A percentile compares a stretch with the other conserved stretches of the same genome.
Evolutionary conservation across 2,113 vertebrate genomes (phyloP).

Genomic region (Ahaetulla prasina): DNA sequence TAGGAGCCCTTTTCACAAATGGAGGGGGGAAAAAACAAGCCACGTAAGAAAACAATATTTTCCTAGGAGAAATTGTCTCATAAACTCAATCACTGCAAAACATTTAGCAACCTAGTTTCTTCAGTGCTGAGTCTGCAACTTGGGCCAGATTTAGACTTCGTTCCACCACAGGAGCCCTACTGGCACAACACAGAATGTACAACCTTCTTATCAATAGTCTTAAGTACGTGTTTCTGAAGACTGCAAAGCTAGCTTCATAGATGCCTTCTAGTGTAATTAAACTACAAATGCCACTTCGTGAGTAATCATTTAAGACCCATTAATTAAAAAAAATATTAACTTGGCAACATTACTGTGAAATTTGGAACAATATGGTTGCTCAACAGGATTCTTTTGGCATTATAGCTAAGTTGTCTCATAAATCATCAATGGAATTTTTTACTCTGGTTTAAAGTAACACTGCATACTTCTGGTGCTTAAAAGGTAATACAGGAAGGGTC

Average conservation of each 20-base stretch:
- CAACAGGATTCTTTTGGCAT: constrained; percentile 42
- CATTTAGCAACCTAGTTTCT: not conserved
- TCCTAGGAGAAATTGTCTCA: not conserved
- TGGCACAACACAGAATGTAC: not conserved
- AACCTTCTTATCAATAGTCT: not conserved
- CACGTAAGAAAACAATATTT: not conserved
- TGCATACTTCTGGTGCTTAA: not conserved
- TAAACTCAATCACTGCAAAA: not conserved
- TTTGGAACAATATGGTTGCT: constrained; percentile 43
- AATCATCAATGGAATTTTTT: constrained; percentile 32
- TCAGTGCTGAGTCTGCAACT: not conserved
- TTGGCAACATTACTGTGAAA: constrained; percentile 21
- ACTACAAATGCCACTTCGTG: constrained; percentile 6
- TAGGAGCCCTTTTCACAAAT: not conserved
- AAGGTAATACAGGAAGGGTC: not conserved
- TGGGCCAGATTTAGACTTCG: not conserved
- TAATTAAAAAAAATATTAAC: not conserved
- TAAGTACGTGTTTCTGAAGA: not conserved
- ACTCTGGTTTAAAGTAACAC: not conserved
- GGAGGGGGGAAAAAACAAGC: too few relatives aligned
- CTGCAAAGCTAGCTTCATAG: not conserved
- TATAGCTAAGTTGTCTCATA: constrained; percentile 3
- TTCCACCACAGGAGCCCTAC: not conserved
- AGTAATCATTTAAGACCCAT: constrained; percentile 33
- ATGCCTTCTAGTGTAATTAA: not conserved